phyloP scores from a whole-genome alignment of 2,113 vertebrate genomes.

The Colinus virginianus region DNA sequence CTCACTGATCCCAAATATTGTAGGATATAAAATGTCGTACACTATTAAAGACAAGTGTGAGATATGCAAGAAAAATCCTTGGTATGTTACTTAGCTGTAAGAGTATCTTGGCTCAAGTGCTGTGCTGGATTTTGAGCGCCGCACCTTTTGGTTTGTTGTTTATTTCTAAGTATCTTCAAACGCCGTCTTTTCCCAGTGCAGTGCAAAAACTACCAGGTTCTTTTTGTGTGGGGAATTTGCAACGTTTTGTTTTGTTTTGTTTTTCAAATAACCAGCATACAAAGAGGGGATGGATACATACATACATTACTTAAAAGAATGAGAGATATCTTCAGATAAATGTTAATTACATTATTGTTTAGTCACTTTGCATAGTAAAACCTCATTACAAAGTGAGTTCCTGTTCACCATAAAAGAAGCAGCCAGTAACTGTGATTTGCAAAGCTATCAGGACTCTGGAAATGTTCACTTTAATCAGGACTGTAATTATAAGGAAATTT shows the following conservation, averaged over 20 bases:
- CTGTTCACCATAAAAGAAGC: not conserved
- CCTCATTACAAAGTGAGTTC: constrained; percentile 24
- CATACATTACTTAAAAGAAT: not conserved
- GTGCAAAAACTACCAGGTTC: not conserved
- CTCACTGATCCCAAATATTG: not conserved
- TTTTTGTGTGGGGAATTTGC: not conserved
- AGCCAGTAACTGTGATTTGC: constrained; percentile 26
- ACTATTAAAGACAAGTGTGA: not conserved
- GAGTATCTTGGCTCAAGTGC: not conserved
- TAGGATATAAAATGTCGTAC: not conserved
- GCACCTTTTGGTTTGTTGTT: not conserved
- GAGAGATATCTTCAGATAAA: not conserved
- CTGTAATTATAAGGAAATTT: constrained; percentile 49
- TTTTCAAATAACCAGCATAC: not conserved
- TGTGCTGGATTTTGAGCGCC: not conserved
- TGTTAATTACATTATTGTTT: constrained; percentile 21
- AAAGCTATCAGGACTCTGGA: constrained; percentile 43
- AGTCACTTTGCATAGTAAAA: constrained; percentile 1
- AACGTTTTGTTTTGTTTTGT: not conserved
- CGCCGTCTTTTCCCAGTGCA: not conserved
- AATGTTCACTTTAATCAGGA: constrained; percentile 49
- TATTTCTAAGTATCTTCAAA: not conserved
- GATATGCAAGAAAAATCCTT: not conserved
- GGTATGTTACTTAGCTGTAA: not conserved
- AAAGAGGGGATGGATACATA: not conserved